Conservation (phyloP, 2,888 invertebrate species). For the Nymphalis polychloros region DNA sequence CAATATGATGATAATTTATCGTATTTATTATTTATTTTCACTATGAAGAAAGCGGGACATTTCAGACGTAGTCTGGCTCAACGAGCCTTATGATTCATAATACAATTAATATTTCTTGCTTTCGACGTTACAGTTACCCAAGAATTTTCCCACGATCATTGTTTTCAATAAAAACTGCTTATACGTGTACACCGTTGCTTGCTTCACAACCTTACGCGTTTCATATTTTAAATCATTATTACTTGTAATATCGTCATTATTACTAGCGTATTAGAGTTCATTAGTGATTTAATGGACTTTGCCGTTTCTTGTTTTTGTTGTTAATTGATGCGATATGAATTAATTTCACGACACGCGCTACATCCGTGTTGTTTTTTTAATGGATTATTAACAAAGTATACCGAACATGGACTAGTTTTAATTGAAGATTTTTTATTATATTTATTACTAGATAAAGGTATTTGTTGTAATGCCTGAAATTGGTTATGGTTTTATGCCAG, state of each 20-base stretch:
- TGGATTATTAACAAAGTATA: constrained; percentile 27
- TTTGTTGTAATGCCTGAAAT: too few species aligned
- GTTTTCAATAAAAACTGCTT: constrained; percentile 54
- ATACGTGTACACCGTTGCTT: constrained; percentile 46
- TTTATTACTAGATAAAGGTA: not conserved
- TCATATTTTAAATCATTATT: not conserved
- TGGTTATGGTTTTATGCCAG: too few species aligned
- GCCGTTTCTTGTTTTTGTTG: constrained; percentile 28
- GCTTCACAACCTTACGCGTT: constrained; percentile 34
- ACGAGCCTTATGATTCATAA: constrained; percentile 46
- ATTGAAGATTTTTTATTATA: constrained; percentile 18
- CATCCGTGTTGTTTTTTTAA: constrained; percentile 43
- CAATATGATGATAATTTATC: not conserved
- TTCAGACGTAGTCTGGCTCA: constrained; percentile 14
- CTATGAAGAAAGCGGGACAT: constrained; percentile 17
- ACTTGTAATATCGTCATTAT: constrained; percentile 31
- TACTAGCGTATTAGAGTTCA: constrained; percentile 5
- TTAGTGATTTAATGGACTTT: not conserved
- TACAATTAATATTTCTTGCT: constrained; percentile 60
- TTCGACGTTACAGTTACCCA: constrained; percentile 62
- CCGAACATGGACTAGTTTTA: constrained; percentile 6
- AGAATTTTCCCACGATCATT: constrained; percentile 72
- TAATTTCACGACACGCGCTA: constrained; percentile 49
- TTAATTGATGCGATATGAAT: constrained; percentile 47
- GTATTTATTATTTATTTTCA: constrained; percentile 2